A percentile compares a stretch with the other conserved stretches of the same genome.
These are phyloP conservation scores for Cyanoderma ruficeps DNA, from an alignment of 2,113 vertebrate genomes.

Conservation along the genomic window DNA sequence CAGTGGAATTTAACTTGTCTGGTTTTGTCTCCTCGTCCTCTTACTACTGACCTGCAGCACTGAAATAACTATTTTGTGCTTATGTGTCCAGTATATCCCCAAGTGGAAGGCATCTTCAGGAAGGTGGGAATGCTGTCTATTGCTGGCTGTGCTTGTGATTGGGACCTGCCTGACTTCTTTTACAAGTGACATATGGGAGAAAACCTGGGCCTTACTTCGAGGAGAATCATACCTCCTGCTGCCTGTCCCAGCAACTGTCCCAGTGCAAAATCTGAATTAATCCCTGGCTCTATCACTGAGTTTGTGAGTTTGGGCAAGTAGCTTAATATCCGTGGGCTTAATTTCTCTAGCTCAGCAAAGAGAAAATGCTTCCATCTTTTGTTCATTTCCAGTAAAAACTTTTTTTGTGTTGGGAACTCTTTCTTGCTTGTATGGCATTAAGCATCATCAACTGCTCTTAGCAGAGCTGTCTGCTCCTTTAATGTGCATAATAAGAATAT, in stretches of 20 bases:
- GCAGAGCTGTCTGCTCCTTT: neutral
- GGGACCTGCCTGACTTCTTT: neutral
- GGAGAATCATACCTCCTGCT: neutral
- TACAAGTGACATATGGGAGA: neutral
- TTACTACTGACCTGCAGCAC: neutral
- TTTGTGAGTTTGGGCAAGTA: neutral
- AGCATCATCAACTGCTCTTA: neutral
- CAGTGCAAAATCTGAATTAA: neutral
- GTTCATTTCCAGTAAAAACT: neutral
- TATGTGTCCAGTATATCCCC: neutral
- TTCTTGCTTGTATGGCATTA: neutral
- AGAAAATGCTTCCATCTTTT: neutral
- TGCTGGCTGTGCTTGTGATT: neutral
- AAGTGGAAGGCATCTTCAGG: neutral
- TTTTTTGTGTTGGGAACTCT: neutral
- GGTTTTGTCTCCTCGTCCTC: neutral
- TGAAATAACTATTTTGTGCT: neutral
- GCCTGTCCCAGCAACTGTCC: neutral
- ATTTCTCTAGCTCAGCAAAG: neutral
- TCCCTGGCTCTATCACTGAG: neutral
- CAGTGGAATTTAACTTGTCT: neutral
- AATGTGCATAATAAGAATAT: neutral
- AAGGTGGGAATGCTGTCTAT: neutral
- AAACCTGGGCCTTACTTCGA: neutral
- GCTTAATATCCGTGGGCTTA: neutral